phyloP scores from a whole-genome alignment of 2,888 invertebrate genomes.

The Drosophila nr. perissopoda region DNA sequence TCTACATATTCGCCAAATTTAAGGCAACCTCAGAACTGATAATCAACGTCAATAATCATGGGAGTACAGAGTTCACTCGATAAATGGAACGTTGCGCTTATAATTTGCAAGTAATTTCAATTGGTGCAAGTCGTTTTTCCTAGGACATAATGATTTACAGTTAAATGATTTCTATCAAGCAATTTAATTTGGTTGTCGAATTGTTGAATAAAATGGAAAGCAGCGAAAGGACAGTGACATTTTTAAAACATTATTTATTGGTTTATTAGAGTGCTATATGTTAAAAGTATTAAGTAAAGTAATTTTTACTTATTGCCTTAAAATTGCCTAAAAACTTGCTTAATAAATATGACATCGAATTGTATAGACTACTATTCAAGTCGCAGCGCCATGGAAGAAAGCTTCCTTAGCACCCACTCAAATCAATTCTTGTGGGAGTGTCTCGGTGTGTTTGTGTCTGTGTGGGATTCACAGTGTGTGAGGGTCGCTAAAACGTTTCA shows the following conservation, averaged over 20 bases:
- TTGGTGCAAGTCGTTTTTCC: not conserved
- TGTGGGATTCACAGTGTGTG: slow-evolving; percentile 28
- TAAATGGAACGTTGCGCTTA: not conserved
- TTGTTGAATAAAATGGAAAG: not conserved
- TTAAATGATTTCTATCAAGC: not conserved
- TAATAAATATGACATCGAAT: slow-evolving; percentile 76
- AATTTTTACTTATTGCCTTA: slow-evolving; percentile 41
- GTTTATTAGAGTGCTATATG: slow-evolving; percentile 53
- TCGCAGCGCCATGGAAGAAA: slow-evolving; percentile 54
- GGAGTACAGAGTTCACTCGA: not conserved
- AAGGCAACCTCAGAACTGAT: slow-evolving; percentile 54
- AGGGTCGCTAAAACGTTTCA: slow-evolving; percentile 64
- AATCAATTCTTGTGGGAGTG: slow-evolving; percentile 75
- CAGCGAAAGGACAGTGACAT: slow-evolving; percentile 13
- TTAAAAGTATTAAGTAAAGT: slow-evolving; percentile 63
- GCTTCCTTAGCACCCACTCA: slow-evolving; percentile 43
- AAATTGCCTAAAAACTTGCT: slow-evolving; percentile 63
- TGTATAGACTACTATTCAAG: slow-evolving; percentile 58
- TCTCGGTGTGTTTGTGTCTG: slow-evolving; percentile 48
- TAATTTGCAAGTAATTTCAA: not conserved
- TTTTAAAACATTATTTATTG: slow-evolving; percentile 27
- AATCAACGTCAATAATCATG: slow-evolving; percentile 36
- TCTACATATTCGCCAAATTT: slow-evolving; percentile 43
- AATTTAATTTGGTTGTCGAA: not conserved
- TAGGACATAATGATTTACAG: not conserved